phyloP scores from a whole-genome alignment of 2,797 vertebrate species.

The Darevskia mixta region DNA sequence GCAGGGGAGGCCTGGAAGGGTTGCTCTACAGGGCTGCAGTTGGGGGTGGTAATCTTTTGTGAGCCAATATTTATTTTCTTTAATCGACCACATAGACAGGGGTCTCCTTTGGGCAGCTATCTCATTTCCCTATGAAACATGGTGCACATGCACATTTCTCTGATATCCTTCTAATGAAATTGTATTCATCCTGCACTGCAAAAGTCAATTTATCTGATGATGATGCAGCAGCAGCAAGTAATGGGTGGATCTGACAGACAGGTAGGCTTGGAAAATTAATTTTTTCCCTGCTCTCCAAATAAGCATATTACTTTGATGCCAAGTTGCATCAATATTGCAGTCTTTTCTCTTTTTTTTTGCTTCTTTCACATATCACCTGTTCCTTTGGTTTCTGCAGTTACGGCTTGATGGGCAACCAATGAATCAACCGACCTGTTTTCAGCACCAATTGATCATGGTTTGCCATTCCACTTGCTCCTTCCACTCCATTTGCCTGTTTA shows the following conservation, averaged over 20 bases:
- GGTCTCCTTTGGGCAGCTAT: not conserved
- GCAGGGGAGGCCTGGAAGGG: not conserved
- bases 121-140: not conserved
- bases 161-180: constrained; percentile 31
- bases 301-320: constrained; percentile 59
- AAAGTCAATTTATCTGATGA: constrained; percentile 47
- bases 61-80: no score
- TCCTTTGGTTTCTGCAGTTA: constrained; percentile 52
- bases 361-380: constrained; percentile 23
- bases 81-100: accelerated
- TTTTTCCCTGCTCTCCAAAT: constrained; percentile 53
- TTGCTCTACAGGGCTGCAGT: no score
- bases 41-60: no score
- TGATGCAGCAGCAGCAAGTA: constrained; percentile 36
- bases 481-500: constrained; percentile 16
- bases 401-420: constrained; percentile 50
- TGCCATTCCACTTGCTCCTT: constrained; percentile 13
- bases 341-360: not conserved
- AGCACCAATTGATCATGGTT: constrained; percentile 41
- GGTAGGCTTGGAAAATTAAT: constrained; percentile 53
- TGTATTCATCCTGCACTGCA: not conserved
- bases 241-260: constrained; percentile 49
- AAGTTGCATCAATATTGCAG: constrained; percentile 58
- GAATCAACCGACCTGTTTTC: constrained; percentile 53
- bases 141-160: not conserved